Evolutionary conservation across 2,888 invertebrate genomes (phyloP).

Genomic region (Mamestra brassicae): DNA sequence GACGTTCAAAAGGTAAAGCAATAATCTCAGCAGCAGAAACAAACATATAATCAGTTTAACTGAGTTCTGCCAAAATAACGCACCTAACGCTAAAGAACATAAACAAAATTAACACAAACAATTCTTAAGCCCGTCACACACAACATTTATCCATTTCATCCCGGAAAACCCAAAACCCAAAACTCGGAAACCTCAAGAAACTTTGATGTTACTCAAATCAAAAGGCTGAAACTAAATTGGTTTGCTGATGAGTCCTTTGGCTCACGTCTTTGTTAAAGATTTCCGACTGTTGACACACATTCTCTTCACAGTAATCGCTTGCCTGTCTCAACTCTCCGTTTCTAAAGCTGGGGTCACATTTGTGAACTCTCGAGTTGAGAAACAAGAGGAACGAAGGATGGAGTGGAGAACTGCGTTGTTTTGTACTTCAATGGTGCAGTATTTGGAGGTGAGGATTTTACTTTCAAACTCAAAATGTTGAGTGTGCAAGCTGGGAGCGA

Average conservation of each 20-base stretch:
- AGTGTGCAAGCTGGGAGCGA: background rate
- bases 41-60: slow-evolving; percentile 5
- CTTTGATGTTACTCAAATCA: slow-evolving; percentile 63
- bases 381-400: background rate
- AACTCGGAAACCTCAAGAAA: slow-evolving; percentile 44
- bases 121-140: slow-evolving; percentile 18
- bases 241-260: slow-evolving; percentile 65
- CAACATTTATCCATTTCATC: slow-evolving; percentile 35
- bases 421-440: background rate
- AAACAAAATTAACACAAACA: slow-evolving; percentile 3
- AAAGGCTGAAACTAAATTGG: slow-evolving; percentile 64
- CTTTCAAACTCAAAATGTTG: background rate
- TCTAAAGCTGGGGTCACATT: slow-evolving; percentile 59
- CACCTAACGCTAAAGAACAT: background rate
- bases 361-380: slow-evolving; percentile 14
- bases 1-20: no score
- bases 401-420: slow-evolving; percentile 1
- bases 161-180: slow-evolving; percentile 56
- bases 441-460: background rate
- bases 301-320: slow-evolving; percentile 71
- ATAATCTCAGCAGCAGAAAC: background rate
- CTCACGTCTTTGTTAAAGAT: slow-evolving; percentile 66
- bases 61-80: no score
- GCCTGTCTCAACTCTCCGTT: slow-evolving; percentile 61
- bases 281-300: slow-evolving; percentile 73